Conservation (phyloP, 2,888 invertebrate genomes). For the Phalera bucephala region DNA sequence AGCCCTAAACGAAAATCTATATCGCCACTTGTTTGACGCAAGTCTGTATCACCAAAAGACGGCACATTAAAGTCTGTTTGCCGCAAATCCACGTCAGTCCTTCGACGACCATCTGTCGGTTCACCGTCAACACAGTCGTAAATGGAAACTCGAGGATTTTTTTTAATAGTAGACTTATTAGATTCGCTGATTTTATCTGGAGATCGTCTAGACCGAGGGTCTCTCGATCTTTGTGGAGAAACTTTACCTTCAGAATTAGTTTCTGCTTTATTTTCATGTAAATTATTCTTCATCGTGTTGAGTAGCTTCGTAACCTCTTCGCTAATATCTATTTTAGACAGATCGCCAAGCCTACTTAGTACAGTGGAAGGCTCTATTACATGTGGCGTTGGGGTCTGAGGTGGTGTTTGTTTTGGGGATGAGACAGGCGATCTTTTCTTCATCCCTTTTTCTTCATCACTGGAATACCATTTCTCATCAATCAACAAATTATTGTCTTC, state of each 20-base stretch:
- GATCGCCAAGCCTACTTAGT: slow-evolving; percentile 86
- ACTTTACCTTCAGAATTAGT: slow-evolving; percentile 43
- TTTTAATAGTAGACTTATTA: slow-evolving; percentile 46
- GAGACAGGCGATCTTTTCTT: slow-evolving; percentile 65
- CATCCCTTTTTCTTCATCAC: slow-evolving; percentile 87
- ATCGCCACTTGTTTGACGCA: slow-evolving; percentile 84
- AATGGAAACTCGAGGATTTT: slow-evolving; percentile 76
- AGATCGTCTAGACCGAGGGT: slow-evolving; percentile 68
- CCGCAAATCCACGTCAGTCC: slow-evolving; percentile 79
- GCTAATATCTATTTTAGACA: slow-evolving; percentile 89
- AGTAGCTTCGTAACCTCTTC: slow-evolving; percentile 88
- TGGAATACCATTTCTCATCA: slow-evolving; percentile 90
- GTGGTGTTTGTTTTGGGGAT: slow-evolving; percentile 54
- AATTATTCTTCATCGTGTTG: slow-evolving; percentile 83
- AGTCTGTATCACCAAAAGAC: slow-evolving; percentile 85
- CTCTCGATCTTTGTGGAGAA: slow-evolving; percentile 52
- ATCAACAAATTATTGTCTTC: slow-evolving; percentile 83
- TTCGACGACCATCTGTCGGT: slow-evolving; percentile 70
- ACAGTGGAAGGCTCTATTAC: slow-evolving; percentile 78
- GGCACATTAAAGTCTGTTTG: slow-evolving; percentile 79
- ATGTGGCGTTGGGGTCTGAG: slow-evolving; percentile 67
- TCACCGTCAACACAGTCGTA: slow-evolving; percentile 84
- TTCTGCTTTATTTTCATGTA: slow-evolving; percentile 59
- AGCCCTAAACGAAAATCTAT: slow-evolving; percentile 89
- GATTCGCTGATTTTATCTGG: slow-evolving; percentile 57